Evolutionary conservation across 2,113 vertebrate species (phyloP).

Genomic region (Callocephalon fimbriatum): DNA sequence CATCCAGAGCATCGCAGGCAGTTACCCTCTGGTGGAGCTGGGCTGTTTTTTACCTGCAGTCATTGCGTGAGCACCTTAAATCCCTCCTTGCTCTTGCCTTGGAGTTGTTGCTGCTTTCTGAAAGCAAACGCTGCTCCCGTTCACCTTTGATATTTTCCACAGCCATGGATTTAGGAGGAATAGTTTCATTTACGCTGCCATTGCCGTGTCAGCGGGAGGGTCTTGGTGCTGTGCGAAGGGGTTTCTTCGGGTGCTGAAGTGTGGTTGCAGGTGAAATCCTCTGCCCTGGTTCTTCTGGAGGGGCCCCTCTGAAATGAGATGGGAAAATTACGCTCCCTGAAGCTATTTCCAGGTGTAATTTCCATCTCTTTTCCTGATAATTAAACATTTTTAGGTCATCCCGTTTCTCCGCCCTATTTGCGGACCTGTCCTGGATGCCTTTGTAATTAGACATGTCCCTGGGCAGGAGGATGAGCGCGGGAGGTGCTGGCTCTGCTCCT

Average conservation of each 20-base stretch:
- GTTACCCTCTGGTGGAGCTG: not conserved
- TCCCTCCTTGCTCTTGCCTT: not conserved
- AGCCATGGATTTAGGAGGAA: not conserved
- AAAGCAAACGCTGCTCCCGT: not conserved
- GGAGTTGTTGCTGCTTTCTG: not conserved
- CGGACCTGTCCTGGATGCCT: conserved; percentile 26
- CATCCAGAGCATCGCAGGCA: not conserved
- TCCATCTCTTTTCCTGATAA: not conserved
- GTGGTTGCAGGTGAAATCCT: not conserved
- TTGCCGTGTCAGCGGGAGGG: fast-evolving
- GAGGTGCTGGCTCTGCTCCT: not conserved
- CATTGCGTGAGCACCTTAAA: fast-evolving
- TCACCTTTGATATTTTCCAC: not conserved
- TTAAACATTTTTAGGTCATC: conserved; percentile 47
- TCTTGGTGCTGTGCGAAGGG: fast-evolving
- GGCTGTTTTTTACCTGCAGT: not conserved
- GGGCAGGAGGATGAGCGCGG: not conserved
- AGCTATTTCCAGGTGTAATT: conserved; percentile 4
- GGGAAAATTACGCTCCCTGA: not conserved
- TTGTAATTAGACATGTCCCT: conserved; percentile 28
- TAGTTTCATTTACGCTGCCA: fast-evolving
- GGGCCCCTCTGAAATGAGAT: not conserved
- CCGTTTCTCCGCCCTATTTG: conserved; percentile 2
- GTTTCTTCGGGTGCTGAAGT: fast-evolving
- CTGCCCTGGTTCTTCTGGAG: not conserved